These are phyloP conservation scores for Potamarius usumacintae DNA, from an alignment of 2,113 vertebrate genomes.

Conservation along the genomic window DNA sequence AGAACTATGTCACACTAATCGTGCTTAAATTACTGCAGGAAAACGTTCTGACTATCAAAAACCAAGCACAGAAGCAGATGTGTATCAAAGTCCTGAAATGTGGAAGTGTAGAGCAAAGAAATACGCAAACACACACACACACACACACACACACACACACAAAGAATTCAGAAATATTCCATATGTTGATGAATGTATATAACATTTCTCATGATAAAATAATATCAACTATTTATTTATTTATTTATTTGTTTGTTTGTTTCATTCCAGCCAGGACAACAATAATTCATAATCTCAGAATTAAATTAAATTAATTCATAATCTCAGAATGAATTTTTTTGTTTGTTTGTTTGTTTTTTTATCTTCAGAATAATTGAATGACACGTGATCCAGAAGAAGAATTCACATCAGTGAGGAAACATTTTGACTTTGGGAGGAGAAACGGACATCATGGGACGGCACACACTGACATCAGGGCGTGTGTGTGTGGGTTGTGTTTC, in stretches of 20 bases:
- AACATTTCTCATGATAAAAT: too few relatives aligned
- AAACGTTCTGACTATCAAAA: not conserved
- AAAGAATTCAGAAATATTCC: not conserved
- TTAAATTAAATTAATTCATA: too few relatives aligned
- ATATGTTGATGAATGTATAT: too few relatives aligned
- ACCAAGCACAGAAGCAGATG: constrained; percentile 24
- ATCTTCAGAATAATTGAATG: not conserved
- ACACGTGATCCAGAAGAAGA: not conserved
- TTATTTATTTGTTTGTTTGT: too few relatives aligned
- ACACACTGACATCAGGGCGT: not conserved
- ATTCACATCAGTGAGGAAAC: not conserved
- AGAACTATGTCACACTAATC: not conserved
- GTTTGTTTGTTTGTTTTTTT: not conserved
- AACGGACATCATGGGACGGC: not conserved
- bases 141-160: not conserved
- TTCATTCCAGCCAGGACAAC: not conserved
- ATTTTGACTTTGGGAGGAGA: not conserved
- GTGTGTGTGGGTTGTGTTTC: not conserved
- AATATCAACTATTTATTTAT: too few relatives aligned
- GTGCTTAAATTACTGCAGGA: not conserved
- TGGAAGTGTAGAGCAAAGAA: not conserved
- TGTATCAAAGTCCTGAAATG: not conserved
- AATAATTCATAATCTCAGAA: not conserved
- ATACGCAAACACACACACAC: constrained; percentile 10
- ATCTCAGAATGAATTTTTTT: not conserved